Evolutionary conservation across 2,888 invertebrate species (phyloP).

Genomic region (Ametastegia equiseti): DNA sequence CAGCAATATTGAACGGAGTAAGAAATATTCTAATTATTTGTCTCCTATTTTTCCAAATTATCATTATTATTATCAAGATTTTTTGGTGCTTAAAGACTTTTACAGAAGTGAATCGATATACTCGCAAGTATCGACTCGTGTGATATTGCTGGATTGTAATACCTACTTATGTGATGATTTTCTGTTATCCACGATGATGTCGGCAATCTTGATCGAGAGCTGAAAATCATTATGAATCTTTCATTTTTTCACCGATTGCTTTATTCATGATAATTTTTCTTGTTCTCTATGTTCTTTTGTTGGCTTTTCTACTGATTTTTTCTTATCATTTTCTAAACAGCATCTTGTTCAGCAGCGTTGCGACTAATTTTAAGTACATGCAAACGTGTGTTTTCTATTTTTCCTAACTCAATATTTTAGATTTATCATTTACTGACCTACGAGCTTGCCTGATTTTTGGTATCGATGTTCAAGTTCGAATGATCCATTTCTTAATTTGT

Average conservation of each 20-base stretch:
- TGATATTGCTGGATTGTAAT: background rate
- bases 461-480: too few relatives aligned
- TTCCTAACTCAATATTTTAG: background rate
- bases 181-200: conserved; percentile 8
- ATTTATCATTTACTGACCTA: background rate
- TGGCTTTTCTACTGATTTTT: background rate
- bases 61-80: background rate
- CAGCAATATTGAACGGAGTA: background rate
- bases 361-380: background rate
- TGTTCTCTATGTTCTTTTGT: background rate
- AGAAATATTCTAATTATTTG: background rate
- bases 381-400: background rate
- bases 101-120: too few relatives aligned
- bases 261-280: background rate
- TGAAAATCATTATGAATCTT: background rate
- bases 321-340: background rate
- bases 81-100: too few relatives aligned
- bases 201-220: background rate
- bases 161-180: background rate
- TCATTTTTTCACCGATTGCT: too few relatives aligned
- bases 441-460: background rate
- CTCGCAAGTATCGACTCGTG: background rate
- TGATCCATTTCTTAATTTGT: background rate
- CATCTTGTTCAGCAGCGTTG: background rate
- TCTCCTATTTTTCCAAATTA: background rate